Conservation (phyloP, 2,797 vertebrate species). For the Phrynocephalus guinanensis region DNA sequence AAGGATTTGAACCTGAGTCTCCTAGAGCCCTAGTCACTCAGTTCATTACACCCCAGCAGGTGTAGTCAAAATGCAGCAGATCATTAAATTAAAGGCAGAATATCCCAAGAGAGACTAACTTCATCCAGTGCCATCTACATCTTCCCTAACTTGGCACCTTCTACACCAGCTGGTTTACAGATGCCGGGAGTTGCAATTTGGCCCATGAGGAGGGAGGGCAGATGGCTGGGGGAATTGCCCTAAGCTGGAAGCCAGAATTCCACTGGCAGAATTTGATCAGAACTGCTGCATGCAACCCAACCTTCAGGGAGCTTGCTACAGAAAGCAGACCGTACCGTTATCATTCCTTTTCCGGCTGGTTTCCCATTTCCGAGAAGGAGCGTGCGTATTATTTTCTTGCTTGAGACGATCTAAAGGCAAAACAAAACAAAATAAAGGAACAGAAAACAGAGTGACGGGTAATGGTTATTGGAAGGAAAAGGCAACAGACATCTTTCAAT, state of each 20-base stretch:
- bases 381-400: conserved; percentile 93
- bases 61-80: background rate
- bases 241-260: background rate
- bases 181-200: background rate
- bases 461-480: too few relatives aligned
- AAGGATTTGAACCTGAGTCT: too few relatives aligned
- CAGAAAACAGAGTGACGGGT: conserved; percentile 29
- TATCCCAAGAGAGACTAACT: background rate
- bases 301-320: too few relatives aligned
- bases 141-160: background rate
- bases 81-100: background rate
- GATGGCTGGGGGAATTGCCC: background rate
- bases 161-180: background rate
- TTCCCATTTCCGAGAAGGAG: conserved; percentile 93
- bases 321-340: conserved; percentile 81
- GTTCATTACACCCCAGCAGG: too few relatives aligned
- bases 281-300: background rate
- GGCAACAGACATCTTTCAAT: too few relatives aligned
- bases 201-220: background rate
- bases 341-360: conserved; percentile 94
- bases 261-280: too few relatives aligned
- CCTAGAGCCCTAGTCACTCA: too few relatives aligned
- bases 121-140: too few relatives aligned
- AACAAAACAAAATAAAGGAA: conserved; percentile 27
- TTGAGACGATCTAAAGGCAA: conserved; percentile 90